Evolutionary conservation across 2,888 invertebrate genomes (phyloP).

Genomic region (Hyppa rectilinea): DNA sequence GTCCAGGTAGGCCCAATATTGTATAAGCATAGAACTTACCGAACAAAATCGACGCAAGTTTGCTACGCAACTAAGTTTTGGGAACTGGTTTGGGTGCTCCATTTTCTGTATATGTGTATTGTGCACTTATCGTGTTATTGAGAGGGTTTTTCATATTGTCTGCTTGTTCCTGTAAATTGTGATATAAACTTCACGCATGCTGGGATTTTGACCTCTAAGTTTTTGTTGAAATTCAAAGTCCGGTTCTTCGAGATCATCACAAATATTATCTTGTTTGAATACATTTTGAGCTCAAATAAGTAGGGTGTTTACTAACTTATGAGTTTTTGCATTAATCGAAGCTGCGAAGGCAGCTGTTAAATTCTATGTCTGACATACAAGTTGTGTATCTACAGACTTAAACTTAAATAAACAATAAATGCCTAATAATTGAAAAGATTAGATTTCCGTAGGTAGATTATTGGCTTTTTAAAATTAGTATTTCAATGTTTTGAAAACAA

Average conservation of each 20-base stretch:
- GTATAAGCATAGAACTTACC: not conserved
- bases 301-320: constrained; percentile 17
- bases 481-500: not conserved
- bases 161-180: constrained; percentile 10
- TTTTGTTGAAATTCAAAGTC: constrained; percentile 39
- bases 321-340: not conserved
- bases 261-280: constrained; percentile 48
- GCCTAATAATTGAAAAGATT: not conserved
- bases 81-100: constrained; percentile 15
- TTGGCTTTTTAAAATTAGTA: not conserved
- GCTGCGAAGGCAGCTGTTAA: not conserved
- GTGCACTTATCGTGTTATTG: not conserved
- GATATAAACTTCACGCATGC: not conserved
- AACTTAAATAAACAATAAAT: not conserved
- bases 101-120: not conserved
- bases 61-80: not conserved
- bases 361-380: not conserved
- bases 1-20: not conserved
- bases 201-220: constrained; percentile 36
- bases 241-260: constrained; percentile 25
- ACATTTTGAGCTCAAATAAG: constrained; percentile 25
- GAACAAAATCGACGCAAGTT: constrained; percentile 8
- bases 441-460: not conserved
- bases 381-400: not conserved
- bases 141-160: not conserved